Conservation (phyloP, 2,797 vertebrate genomes). For the Sphaeramia orbicularis region DNA sequence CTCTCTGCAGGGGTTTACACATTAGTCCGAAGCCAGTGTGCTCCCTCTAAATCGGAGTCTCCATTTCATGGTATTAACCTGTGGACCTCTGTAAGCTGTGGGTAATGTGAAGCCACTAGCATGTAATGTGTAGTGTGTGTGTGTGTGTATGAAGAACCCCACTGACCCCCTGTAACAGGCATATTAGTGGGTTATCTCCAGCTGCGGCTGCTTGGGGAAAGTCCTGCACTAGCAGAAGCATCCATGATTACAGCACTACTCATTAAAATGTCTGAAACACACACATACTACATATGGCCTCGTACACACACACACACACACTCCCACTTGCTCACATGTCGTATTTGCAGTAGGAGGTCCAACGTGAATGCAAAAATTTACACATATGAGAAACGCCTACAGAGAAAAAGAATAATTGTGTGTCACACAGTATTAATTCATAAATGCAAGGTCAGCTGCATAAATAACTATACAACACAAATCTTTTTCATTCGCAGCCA, state of each 20-base stretch:
- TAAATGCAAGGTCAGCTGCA: too few relatives aligned
- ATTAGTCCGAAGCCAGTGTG: conserved; percentile 56
- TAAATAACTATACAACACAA: too few relatives aligned
- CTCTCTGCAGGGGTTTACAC: conserved; percentile 59
- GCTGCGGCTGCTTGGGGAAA: conserved; percentile 46
- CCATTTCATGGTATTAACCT: conserved; percentile 77
- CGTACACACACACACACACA: background rate
- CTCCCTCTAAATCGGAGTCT: conserved; percentile 61
- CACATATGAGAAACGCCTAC: too few relatives aligned
- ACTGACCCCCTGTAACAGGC: conserved; percentile 62
- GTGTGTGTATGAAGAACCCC: conserved; percentile 39
- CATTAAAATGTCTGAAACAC: conserved; percentile 14
- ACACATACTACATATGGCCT: background rate
- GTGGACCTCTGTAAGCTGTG: conserved; percentile 66
- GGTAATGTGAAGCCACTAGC: conserved; percentile 73
- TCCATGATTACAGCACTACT: conserved; percentile 19
- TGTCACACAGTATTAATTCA: too few relatives aligned
- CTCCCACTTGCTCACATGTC: background rate
- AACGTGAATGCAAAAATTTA: too few relatives aligned
- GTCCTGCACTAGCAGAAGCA: conserved; percentile 18
- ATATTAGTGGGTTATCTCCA: conserved; percentile 70
- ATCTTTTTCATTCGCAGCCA: conserved; percentile 17
- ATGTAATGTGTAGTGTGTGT: conserved; percentile 56
- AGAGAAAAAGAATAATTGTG: too few relatives aligned
- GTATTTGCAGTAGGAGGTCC: background rate